A percentile compares a stretch with the other conserved stretches of the same genome.
phyloP scores from a whole-genome alignment of 2,113 vertebrate genomes.

The Silurus asotus region DNA sequence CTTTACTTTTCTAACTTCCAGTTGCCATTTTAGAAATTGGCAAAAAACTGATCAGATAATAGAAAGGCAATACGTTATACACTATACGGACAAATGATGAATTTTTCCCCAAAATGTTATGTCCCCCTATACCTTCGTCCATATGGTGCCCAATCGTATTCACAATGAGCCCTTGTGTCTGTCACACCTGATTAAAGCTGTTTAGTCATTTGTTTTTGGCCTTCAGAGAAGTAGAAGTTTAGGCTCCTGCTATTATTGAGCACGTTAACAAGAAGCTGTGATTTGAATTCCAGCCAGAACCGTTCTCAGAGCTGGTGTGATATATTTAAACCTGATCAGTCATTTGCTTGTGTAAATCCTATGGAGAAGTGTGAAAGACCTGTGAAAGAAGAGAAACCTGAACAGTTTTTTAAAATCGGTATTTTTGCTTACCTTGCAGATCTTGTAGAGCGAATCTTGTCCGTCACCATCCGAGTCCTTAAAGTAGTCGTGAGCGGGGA shows the following conservation, averaged over 20 bases:
- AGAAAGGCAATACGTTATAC: no score
- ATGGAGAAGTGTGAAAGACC: no score
- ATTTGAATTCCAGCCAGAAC: neutral
- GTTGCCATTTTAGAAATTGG: no score
- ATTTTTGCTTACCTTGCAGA: slow-evolving; percentile 86
- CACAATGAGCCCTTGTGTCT: neutral
- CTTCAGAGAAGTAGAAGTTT: neutral
- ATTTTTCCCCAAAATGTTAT: no score
- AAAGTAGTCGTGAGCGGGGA: slow-evolving; percentile 97
- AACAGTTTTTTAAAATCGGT: neutral
- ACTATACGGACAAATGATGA: no score
- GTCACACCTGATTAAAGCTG: neutral
- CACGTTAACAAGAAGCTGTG: neutral
- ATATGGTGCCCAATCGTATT: neutral
- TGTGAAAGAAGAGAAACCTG: neutral
- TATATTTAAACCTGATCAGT: neutral
- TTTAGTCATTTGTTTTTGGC: neutral
- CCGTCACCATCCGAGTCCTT: slow-evolving; percentile 95
- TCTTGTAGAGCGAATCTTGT: slow-evolving; percentile 96
- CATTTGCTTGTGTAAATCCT: no score
- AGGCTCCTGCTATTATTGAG: no score
- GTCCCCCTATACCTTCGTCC: neutral
- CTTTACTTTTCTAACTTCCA: no score
- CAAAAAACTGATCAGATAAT: neutral
- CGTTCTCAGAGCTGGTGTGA: no score